Percentiles rank a stretch among this genome's conserved stretches.
Conservation (phyloP, 2,797 vertebrate genomes). For the Onychomys arenicola region DNA sequence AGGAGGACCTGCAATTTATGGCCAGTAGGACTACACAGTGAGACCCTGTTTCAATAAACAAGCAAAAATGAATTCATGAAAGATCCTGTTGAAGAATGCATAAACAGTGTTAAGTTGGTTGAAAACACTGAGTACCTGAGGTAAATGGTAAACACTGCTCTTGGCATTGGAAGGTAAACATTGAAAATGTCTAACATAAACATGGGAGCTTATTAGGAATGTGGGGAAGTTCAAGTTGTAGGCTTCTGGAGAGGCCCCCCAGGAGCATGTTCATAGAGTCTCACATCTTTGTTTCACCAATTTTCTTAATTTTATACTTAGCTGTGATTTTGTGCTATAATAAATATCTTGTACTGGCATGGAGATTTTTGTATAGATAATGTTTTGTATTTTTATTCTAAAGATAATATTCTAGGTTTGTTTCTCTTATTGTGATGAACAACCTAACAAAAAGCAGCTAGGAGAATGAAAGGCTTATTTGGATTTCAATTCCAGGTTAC, state of each 20-base stretch:
- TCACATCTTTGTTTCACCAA: not conserved
- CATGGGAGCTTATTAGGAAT: not conserved
- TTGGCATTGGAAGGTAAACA: not conserved
- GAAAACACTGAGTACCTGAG: not conserved
- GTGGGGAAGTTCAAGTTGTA: not conserved
- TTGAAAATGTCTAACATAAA: not conserved
- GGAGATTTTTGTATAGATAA: not conserved
- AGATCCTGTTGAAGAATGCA: not conserved
- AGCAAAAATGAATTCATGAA: slow-evolving; percentile 1
- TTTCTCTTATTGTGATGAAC: not conserved
- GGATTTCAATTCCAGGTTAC: not conserved
- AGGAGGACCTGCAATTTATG: not conserved
- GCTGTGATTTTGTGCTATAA: slow-evolving; percentile 9
- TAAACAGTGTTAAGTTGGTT: not conserved
- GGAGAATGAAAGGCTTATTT: not conserved
- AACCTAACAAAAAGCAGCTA: not conserved
- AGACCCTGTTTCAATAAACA: not conserved
- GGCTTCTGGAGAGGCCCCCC: not conserved
- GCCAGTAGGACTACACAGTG: not conserved
- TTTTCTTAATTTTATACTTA: slow-evolving; percentile 15
- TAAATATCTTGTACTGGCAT: not conserved
- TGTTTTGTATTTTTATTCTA: slow-evolving; percentile 30
- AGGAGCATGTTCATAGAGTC: not conserved
- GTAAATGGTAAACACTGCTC: not conserved
- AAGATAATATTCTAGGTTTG: not conserved